Percentiles rank a stretch among this genome's conserved stretches.
Evolutionary conservation across 2,888 invertebrate genomes (phyloP).

Genomic region (Melanophora roralis): DNA sequence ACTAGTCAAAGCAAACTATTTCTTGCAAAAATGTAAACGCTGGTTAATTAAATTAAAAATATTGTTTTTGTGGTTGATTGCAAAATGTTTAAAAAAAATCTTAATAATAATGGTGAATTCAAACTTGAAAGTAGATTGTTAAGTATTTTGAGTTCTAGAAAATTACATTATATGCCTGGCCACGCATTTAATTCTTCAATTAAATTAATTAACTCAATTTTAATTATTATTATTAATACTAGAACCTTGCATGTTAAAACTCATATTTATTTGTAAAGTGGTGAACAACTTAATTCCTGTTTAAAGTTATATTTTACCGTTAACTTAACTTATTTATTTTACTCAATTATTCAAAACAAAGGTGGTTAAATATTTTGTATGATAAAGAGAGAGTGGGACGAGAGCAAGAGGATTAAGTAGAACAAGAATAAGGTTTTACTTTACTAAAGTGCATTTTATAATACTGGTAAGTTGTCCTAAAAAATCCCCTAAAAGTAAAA

Average conservation of each 20-base stretch:
- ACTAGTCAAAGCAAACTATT: constrained; percentile 55
- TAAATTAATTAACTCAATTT: constrained; percentile 44
- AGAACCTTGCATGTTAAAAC: constrained; percentile 6
- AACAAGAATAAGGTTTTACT: constrained; percentile 39
- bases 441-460: constrained; percentile 43
- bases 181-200: constrained; percentile 74
- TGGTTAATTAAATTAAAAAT: constrained; percentile 43
- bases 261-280: no score
- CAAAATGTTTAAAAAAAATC: constrained; percentile 21
- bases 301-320: constrained; percentile 27
- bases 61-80: constrained; percentile 47
- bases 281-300: constrained; percentile 27
- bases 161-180: constrained; percentile 74
- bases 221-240: not conserved
- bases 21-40: constrained; percentile 38
- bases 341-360: constrained; percentile 35
- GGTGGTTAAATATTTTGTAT: constrained; percentile 28
- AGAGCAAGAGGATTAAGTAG: constrained; percentile 28
- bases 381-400: constrained; percentile 36
- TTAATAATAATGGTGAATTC: constrained; percentile 33
- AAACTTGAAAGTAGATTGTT: constrained; percentile 56
- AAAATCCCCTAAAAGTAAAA: constrained; percentile 14
- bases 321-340: not conserved
- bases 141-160: constrained; percentile 55
- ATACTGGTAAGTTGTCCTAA: constrained; percentile 22